These are phyloP conservation scores for Apteryx mantelli DNA, from an alignment of 2,113 vertebrate species.

Conservation along the genomic window DNA sequence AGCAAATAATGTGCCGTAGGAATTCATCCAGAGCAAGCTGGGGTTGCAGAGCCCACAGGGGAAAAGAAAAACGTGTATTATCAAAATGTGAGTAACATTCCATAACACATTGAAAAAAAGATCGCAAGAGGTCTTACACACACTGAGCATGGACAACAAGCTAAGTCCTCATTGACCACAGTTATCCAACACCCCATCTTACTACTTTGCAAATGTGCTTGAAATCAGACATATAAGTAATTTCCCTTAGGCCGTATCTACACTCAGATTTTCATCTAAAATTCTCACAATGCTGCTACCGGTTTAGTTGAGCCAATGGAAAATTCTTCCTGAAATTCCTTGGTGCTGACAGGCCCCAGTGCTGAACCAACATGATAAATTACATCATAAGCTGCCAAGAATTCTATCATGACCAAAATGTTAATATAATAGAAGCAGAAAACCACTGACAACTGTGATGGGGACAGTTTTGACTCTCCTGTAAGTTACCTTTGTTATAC, in stretches of 20 bases:
- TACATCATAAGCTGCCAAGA: neutral
- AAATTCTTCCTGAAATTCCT: conserved; percentile 5
- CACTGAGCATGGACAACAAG: neutral
- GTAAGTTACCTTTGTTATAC: neutral
- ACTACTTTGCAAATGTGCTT: neutral
- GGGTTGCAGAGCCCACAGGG: neutral
- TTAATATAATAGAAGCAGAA: neutral
- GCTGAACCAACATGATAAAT: neutral
- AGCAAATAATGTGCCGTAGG: conserved; percentile 8
- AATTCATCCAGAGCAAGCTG: conserved; percentile 31
- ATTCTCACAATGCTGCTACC: neutral
- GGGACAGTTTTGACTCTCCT: neutral
- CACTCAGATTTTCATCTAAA: neutral
- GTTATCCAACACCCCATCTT: neutral
- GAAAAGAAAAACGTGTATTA: conserved; percentile 34
- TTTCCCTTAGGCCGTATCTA: neutral
- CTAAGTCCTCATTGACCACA: neutral
- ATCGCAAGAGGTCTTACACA: neutral
- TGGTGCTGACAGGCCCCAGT: neutral
- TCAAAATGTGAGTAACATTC: conserved; percentile 7
- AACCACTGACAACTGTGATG: neutral
- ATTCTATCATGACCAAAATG: neutral
- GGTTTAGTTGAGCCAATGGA: neutral
- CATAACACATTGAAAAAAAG: neutral
- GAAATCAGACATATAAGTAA: neutral